Conservation (phyloP, 2,797 vertebrate species). For the Spinus pinus region DNA sequence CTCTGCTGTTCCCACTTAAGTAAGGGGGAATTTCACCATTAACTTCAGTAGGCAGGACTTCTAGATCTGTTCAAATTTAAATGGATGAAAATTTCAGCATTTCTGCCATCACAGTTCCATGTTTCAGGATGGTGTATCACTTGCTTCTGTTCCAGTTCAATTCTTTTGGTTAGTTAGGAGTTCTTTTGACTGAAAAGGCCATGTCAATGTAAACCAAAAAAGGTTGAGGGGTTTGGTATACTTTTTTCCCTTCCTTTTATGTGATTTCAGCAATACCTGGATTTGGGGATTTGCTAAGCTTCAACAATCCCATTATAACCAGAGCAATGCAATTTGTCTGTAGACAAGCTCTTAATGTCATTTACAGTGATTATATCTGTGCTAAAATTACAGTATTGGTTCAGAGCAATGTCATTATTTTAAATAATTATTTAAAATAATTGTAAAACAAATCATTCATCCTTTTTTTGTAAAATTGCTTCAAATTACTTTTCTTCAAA, state of each 20-base stretch:
- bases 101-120: background rate
- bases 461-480: background rate
- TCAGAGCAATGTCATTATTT: background rate
- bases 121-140: background rate
- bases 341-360: constrained; percentile 50
- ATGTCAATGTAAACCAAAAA: background rate
- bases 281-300: background rate
- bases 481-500: background rate
- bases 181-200: background rate
- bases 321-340: constrained; percentile 39
- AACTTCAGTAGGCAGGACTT: background rate
- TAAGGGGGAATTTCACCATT: background rate
- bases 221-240: background rate
- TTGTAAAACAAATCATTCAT: background rate
- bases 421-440: background rate
- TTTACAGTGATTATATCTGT: constrained; percentile 25
- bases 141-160: background rate
- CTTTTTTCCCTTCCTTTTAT: background rate
- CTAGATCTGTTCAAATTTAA: background rate
- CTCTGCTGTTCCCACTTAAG: background rate
- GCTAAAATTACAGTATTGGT: constrained; percentile 1
- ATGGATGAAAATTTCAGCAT: background rate
- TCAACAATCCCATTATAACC: constrained; percentile 27
- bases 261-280: background rate
- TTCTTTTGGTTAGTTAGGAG: background rate